phyloP scores from a whole-genome alignment of 37 sponge, comb jelly and placozoan species.

The Aplysina aerophoba region DNA sequence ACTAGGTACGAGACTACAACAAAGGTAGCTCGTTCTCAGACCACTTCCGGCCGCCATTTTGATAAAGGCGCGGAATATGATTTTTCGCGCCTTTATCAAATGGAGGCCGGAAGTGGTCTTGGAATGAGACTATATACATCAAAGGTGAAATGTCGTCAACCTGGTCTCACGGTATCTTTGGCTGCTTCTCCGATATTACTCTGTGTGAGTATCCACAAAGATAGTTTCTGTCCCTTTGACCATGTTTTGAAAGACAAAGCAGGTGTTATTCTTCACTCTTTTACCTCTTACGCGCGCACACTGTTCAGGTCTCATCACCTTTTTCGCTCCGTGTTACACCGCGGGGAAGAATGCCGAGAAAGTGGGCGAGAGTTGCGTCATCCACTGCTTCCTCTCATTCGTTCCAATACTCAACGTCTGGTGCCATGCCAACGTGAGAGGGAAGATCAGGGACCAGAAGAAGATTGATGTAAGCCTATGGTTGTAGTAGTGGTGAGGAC shows the following conservation, averaged over 20 bases:
- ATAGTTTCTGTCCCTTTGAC: background rate
- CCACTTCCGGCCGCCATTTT: no score
- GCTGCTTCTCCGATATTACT: slow-evolving; percentile 61
- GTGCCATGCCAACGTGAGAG: slow-evolving; percentile 46
- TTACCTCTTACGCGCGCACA: no score
- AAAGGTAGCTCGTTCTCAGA: no score
- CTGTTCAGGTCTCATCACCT: slow-evolving; percentile 49
- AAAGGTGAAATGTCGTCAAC: slow-evolving; percentile 51
- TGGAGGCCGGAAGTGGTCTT: no score
- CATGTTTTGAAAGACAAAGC: background rate
- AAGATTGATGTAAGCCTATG: slow-evolving; percentile 42
- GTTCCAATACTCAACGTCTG: slow-evolving; percentile 50
- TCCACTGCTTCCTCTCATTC: slow-evolving; percentile 22
- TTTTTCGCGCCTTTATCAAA: no score
- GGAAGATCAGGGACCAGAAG: slow-evolving; percentile 65
- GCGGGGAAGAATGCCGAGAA: slow-evolving; percentile 66
- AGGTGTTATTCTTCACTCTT: background rate
- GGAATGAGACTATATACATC: no score
- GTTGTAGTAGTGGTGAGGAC: background rate
- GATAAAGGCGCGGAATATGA: no score
- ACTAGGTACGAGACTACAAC: no score
- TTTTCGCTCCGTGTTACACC: slow-evolving; percentile 59
- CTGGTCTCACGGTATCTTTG: slow-evolving; percentile 70
- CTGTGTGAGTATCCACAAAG: slow-evolving; percentile 41
- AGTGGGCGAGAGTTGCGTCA: slow-evolving; percentile 45